Conservation (phyloP, 1,140 invertebrate species). For the Teleopsis dalmanni region DNA sequence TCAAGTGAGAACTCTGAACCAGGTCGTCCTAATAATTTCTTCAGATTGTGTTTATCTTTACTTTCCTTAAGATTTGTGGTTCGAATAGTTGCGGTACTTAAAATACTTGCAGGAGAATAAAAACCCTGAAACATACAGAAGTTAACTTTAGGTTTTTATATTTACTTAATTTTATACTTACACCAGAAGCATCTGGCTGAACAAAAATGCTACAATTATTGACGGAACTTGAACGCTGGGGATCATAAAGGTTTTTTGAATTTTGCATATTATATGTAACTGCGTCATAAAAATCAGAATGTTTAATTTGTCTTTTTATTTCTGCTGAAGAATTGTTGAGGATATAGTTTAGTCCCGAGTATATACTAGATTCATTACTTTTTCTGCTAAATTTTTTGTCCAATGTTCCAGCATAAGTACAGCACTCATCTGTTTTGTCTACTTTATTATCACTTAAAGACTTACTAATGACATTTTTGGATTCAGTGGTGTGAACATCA, state of each 20-base stretch:
- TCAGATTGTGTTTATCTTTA: constrained; percentile 67
- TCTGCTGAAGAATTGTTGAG: constrained; percentile 37
- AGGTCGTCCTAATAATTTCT: constrained; percentile 56
- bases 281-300: constrained; percentile 38
- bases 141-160: no score
- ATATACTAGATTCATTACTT: constrained; percentile 36
- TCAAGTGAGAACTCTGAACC: constrained; percentile 72
- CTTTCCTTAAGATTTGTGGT: constrained; percentile 62
- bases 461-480: no score
- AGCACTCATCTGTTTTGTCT: no score
- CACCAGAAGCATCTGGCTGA: not conserved
- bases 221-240: no score
- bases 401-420: not conserved
- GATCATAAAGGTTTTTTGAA: no score
- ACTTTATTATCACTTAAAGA: constrained; percentile 2
- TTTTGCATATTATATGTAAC: constrained; percentile 29
- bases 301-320: constrained; percentile 29
- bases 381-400: constrained; percentile 32
- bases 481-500: no score
- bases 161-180: not conserved
- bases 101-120: constrained; percentile 55
- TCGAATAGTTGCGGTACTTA: constrained; percentile 55
- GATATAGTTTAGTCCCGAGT: constrained; percentile 38
- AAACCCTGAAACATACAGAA: constrained; percentile 54
- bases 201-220: no score